phyloP scores from a whole-genome alignment of 2,113 vertebrate species.

The Electrona antarctica region DNA sequence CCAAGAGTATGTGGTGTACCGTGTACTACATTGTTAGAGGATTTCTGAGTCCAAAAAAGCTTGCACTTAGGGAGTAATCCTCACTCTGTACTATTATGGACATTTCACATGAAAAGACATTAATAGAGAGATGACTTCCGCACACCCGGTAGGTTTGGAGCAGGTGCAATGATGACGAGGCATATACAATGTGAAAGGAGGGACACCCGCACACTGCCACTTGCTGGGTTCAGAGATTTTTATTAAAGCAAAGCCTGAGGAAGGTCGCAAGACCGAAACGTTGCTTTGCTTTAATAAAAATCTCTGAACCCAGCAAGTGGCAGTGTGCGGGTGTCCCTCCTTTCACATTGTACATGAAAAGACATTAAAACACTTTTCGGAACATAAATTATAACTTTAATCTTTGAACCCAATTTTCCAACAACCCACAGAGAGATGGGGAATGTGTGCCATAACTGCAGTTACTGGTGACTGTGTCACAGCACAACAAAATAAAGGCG shows the following conservation, averaged over 20 bases:
- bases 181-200: no score
- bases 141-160: no score
- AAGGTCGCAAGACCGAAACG: no score
- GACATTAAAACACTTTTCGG: constrained; percentile 31
- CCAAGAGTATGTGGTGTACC: constrained; percentile 1
- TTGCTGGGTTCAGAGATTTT: no score
- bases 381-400: constrained; percentile 42
- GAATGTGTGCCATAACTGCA: constrained; percentile 20
- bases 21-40: constrained; percentile 34
- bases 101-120: constrained; percentile 4
- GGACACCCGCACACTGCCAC: no score
- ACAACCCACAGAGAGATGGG: constrained; percentile 28
- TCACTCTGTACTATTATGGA: constrained; percentile 10
- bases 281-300: no score
- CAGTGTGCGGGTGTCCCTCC: no score
- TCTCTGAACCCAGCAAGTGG: no score
- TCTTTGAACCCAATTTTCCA: constrained; percentile 32
- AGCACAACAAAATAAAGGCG: constrained; percentile 18
- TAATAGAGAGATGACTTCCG: no score
- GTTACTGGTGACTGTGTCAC: constrained; percentile 17
- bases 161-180: no score
- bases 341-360: no score
- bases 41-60: constrained; percentile 33
- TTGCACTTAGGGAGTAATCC: constrained; percentile 28
- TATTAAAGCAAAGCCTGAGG: no score